These are phyloP conservation scores for Vesta saturnalis DNA, from an alignment of 2,888 invertebrate genomes.

Conservation along the genomic window DNA sequence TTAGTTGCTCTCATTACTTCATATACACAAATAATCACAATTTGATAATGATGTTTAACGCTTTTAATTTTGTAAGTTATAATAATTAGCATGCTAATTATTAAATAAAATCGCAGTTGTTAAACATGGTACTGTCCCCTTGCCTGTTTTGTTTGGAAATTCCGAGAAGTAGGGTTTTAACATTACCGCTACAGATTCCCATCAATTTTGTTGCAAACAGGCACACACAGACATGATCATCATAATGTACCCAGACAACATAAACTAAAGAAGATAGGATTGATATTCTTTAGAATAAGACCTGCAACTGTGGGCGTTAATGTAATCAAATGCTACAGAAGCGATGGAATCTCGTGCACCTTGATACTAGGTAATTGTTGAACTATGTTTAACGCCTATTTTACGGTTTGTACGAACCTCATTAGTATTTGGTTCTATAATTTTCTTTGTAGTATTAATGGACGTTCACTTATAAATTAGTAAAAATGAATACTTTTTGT, in stretches of 20 bases:
- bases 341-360: not conserved
- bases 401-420: too few relatives aligned
- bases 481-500: too few relatives aligned
- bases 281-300: slow-evolving; percentile 21
- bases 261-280: slow-evolving; percentile 31
- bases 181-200: slow-evolving; percentile 22
- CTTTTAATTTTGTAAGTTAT: too few relatives aligned
- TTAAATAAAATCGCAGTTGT: not conserved
- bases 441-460: too few relatives aligned
- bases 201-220: slow-evolving; percentile 21
- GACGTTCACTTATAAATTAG: too few relatives aligned
- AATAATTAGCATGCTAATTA: too few relatives aligned
- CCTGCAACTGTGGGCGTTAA: not conserved
- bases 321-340: not conserved
- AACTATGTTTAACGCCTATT: too few relatives aligned
- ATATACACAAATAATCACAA: too few relatives aligned
- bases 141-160: slow-evolving; percentile 13
- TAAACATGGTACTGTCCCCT: not conserved
- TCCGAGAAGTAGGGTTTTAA: slow-evolving; percentile 32
- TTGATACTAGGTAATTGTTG: too few relatives aligned
- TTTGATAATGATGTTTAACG: too few relatives aligned
- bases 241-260: slow-evolving; percentile 30
- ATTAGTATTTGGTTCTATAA: too few relatives aligned
- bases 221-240: slow-evolving; percentile 29
- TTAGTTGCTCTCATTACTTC: too few relatives aligned